phyloP scores from a whole-genome alignment of 2,888 invertebrate species.

The Rhagonycha fulva region DNA sequence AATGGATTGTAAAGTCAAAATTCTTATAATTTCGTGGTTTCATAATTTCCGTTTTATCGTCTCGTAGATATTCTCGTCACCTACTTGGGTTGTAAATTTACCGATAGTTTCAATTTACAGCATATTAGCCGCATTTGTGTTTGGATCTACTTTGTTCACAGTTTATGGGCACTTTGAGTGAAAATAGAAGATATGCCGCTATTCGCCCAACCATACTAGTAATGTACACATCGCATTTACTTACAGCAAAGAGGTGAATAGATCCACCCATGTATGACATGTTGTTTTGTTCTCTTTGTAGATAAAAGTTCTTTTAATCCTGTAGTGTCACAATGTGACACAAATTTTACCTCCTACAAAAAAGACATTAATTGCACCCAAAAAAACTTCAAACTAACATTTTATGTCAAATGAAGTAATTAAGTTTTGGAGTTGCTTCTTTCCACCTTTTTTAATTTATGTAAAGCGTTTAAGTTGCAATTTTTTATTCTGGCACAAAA shows the following conservation, averaged over 20 bases:
- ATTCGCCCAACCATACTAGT: conserved; percentile 17
- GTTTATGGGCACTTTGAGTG: conserved; percentile 26
- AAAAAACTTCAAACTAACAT: background rate
- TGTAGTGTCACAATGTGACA: conserved; percentile 1
- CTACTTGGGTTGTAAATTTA: conserved; percentile 1
- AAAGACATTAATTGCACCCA: background rate
- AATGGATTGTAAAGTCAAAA: background rate
- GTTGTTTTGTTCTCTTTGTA: conserved; percentile 20
- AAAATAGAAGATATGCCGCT: conserved; percentile 14
- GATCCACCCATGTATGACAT: conserved; percentile 17
- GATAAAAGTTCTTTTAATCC: conserved; percentile 6
- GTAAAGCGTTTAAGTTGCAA: background rate
- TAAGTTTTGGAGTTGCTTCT: background rate
- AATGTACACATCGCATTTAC: conserved; percentile 23
- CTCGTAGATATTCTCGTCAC: background rate
- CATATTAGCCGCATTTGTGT: conserved; percentile 6
- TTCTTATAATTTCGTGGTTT: background rate
- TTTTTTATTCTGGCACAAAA: background rate
- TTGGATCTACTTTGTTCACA: conserved; percentile 15
- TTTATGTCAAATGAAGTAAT: background rate
- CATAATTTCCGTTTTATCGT: background rate
- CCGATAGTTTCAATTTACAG: conserved; percentile 11
- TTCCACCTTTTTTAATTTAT: background rate
- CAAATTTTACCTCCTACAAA: background rate
- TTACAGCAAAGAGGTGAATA: conserved; percentile 18